Base-by-base conservation (phyloP, 1,140 invertebrate species). In the Ditylenchus dipsaci region DNA sequence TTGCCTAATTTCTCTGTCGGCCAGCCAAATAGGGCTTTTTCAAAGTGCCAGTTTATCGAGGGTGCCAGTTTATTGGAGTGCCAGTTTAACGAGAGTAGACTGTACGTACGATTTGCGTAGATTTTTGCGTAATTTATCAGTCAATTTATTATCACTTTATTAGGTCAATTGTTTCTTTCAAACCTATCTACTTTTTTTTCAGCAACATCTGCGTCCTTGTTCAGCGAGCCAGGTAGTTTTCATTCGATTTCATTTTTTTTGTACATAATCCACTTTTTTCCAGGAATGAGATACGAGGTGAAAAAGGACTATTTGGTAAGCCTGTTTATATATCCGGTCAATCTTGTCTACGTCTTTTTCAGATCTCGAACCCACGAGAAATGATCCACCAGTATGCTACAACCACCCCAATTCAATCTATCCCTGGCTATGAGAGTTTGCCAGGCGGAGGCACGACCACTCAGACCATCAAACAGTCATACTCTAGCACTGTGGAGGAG, bases 341-440 rank as follows among this genome's bases (percentile, higher is more conserved):
- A n/a, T 38, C 11, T 38, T 38, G 11, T 38, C 33, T n/a, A 38
- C 33, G 33, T 38, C 33, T 38, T 11, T 38, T 38, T 11, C 33
- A 38, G 33, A 38, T 38, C 11, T 38, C 79, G 15, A 81, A 81
- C 66, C 79, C 79, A 9, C 63, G 71, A 45, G 79, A 81, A 67
- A 59, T 81, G 33, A 81, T 81, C 53, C 79, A 81, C 60, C 78
- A 79, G 49, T 81, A 83, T 47, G 79, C 79, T 19, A 81, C 79
- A 30, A 81, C 74, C 33, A 81, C 79, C 30, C 49, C 49, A 19
- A 26, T 53, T 26, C n/a, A 26, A 3, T 21, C 49, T 8, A 53
- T 53, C 8, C 49, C 49, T 17, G 49, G 62, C 53, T 38, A 75
- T 80, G 49, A 73, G 77, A 15, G 71, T 65, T 33, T 67, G 42